phyloP scores from a whole-genome alignment of 2,888 invertebrate species.

The Lapara coniferarum region DNA sequence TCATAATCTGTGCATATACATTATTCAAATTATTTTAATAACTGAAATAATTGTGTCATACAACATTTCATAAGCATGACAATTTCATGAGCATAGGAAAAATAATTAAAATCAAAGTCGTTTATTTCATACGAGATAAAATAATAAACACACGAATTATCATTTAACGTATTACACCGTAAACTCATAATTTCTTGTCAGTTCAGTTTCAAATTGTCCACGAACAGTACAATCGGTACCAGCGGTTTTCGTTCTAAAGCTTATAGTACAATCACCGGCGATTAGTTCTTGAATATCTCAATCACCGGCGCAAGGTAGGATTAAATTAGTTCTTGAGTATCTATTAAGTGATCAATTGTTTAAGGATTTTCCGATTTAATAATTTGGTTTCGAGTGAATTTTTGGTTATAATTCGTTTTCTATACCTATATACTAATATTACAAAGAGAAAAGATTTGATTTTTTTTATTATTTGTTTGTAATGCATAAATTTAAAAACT shows the following conservation, averaged over 20 bases:
- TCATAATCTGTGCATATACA: background rate
- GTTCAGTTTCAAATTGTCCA: background rate
- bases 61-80: background rate
- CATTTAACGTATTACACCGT: no score
- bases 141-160: no score
- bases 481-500: no score
- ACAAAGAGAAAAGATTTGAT: no score
- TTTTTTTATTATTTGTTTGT: no score
- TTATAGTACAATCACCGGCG: conserved; percentile 44
- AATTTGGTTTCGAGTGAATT: background rate
- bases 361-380: background rate
- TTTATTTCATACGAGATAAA: no score
- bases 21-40: background rate
- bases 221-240: background rate
- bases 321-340: conserved; percentile 38
- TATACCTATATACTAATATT: no score
- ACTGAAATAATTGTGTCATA: background rate
- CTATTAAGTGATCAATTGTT: background rate
- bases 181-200: background rate
- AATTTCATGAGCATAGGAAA: background rate
- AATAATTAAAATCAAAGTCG: no score
- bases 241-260: conserved; percentile 52
- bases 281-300: conserved; percentile 33
- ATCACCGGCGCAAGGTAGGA: conserved; percentile 40
- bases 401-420: no score